Evolutionary conservation across 1,140 invertebrate genomes (phyloP), one percentile per base, ranked within the genome.

Genomic region (Lucilia cuprina): DNA sequence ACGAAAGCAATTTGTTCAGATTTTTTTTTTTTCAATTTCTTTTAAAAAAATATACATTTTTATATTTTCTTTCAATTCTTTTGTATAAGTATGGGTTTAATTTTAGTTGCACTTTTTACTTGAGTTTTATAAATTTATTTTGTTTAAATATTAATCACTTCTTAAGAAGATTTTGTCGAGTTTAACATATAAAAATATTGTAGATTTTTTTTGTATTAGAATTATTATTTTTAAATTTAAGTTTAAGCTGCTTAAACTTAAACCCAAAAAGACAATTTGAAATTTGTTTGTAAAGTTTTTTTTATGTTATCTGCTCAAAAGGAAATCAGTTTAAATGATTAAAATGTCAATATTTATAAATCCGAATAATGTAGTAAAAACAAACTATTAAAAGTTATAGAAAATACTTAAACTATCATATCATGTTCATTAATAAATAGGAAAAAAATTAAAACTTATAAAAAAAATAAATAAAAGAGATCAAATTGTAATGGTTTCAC

Each of bases 111-210:
- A 35, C 8, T 47, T 70, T 70, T 17, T 25, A 21, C 30, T 34
- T 19, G 2, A 35, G 75, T 19, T 14, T 17, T 77, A 17, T 77
- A 19, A 12, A 75, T 12, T 13, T 30, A 30, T 30, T 75, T 30
- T 55, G 8, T 82, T 82, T 83, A 84, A 84, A 84, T 82, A 84
- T 84, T 84, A 84, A 84, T 84, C 77, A 49, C 77, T 12, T 49
- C n/a, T 19, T 78, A 70, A 70, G 60, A 19, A 70, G 60, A 41
- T 80, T 80, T 49, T 1, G 0, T 0, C 10, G 49, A 80, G 50
- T 13, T 21, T 49, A 25, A 25, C 10, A 80, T 47, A 80, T 17
- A 47, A 41, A 41, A 41, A 41, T 41, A 10, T 41, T 41, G 41
- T 41, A 2, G 5, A 41, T 41, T 41, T 41, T 41, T 41, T n/a